Evolutionary conservation across 2,888 invertebrate genomes (phyloP), one percentile per base, ranked within the genome.

Genomic region (Ophioninae sp.): DNA sequence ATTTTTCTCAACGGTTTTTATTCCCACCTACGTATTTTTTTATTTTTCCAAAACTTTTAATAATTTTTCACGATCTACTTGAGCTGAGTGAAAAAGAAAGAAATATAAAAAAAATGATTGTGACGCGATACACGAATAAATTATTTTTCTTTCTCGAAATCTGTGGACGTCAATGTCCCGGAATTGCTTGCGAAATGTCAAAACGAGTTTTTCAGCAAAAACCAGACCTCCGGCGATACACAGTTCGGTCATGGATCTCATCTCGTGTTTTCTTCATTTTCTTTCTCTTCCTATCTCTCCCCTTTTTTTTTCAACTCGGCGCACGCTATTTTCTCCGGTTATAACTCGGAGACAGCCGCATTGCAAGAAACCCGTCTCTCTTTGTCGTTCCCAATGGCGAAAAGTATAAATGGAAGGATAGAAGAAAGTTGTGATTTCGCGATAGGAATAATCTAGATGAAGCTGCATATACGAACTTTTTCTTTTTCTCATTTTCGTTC

Each of bases 401-500:
- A 59, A 30, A 2, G 30, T 30, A 30, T 30, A 30, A 30, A 30
- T 30, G 50, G 13, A 21, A 30, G 39, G 39, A 70, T 50, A 50
- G 6, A 50, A 50, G 50, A 50, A 79, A 65, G n/a, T 56, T 41
- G 56, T 70, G 23, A 70, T 78, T 79, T 44, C 7, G 62, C 61
- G 61, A 30, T 50, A 7, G 39, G 41, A 23, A 61, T 39, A 69
- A 77, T 69, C 44, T 20, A 50, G 20, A 44, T 41, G 37, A 44
- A 30, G 50, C 61, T 44, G 41, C 17, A 41, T 61, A 20, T 21
- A 21, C 44, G n/a, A n/a, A 61, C 30, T 30, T 44, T 30, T 41
- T 39, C 17, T 57, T 67, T 74, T 59, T 39, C 39, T 23, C 30
- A 30, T n/a, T n/a, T 59, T 1, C 3, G 21, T 13, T 37, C 21